These are phyloP conservation scores for Hypotaenidia philippensis DNA, from an alignment of 2,797 vertebrate species.

Conservation along the genomic window DNA sequence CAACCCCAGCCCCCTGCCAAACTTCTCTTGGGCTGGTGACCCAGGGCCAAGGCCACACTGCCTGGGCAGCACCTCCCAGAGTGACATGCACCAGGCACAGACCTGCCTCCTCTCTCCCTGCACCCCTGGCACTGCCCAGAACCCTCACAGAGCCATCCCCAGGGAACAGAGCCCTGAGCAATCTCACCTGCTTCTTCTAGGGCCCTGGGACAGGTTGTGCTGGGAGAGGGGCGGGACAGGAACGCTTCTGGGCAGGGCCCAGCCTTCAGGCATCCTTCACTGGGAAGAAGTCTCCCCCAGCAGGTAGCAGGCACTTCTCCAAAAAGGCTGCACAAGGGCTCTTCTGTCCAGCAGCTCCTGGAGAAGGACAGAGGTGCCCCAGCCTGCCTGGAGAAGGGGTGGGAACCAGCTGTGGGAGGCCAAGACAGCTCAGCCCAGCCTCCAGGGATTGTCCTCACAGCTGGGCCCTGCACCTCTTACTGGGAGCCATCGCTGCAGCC, in stretches of 20 bases:
- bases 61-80: background rate
- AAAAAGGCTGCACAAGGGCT: background rate
- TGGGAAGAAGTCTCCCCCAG: background rate
- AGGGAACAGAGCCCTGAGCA: background rate
- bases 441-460: background rate
- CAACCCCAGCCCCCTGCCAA: background rate
- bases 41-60: background rate
- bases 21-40: background rate
- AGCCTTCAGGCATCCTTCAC: background rate
- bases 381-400: background rate
- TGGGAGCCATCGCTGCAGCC: fast-evolving
- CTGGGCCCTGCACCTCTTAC: background rate
- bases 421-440: background rate
- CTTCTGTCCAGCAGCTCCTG: background rate
- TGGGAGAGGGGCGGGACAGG: fast-evolving
- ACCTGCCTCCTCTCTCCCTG: fast-evolving
- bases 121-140: background rate
- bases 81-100: fast-evolving
- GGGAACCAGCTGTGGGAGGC: background rate
- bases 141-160: background rate
- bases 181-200: background rate
- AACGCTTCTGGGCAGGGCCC: background rate
- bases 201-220: background rate
- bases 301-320: background rate
- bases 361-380: background rate